Conservation (phyloP, 2,888 invertebrate species). For the Caenorhabditis sp. region DNA sequence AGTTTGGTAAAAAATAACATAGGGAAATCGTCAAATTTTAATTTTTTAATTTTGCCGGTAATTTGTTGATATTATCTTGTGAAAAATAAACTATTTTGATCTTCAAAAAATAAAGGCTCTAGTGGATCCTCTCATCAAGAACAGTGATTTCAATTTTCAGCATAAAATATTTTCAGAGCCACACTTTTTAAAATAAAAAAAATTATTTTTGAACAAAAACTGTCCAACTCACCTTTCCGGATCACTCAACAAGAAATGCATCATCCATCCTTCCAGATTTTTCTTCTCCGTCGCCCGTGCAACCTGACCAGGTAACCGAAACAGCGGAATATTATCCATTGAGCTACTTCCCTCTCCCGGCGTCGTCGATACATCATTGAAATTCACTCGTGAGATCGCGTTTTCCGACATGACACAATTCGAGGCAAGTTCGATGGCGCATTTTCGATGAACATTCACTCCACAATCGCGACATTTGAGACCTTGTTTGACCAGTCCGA, state of each 20-base stretch:
- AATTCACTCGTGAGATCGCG: slow-evolving; percentile 45
- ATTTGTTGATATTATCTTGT: too few species aligned
- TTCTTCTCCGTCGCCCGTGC: slow-evolving; percentile 45
- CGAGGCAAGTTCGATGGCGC: slow-evolving; percentile 59
- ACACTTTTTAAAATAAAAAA: too few species aligned
- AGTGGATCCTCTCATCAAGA: too few species aligned
- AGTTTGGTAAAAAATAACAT: too few species aligned
- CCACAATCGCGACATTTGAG: slow-evolving; percentile 71
- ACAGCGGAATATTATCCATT: slow-evolving; percentile 49
- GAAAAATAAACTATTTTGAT: too few species aligned
- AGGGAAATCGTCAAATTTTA: too few species aligned
- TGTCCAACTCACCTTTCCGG: slow-evolving; percentile 46
- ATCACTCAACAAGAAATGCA: slow-evolving; percentile 66
- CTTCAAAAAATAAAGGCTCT: too few species aligned
- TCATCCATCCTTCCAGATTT: slow-evolving; percentile 63
- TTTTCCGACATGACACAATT: slow-evolving; percentile 67
- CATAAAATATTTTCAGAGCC: too few species aligned
- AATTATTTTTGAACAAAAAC: neutral
- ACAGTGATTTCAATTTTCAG: too few species aligned
- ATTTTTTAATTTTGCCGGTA: too few species aligned
- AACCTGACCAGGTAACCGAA: slow-evolving; percentile 55
- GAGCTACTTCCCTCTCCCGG: neutral
- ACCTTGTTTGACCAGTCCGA: slow-evolving; percentile 71
- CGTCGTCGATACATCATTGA: neutral
- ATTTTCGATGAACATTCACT: slow-evolving; percentile 70